Conservation (phyloP, 1,140 invertebrate species). For the Chrysopa pallens region DNA sequence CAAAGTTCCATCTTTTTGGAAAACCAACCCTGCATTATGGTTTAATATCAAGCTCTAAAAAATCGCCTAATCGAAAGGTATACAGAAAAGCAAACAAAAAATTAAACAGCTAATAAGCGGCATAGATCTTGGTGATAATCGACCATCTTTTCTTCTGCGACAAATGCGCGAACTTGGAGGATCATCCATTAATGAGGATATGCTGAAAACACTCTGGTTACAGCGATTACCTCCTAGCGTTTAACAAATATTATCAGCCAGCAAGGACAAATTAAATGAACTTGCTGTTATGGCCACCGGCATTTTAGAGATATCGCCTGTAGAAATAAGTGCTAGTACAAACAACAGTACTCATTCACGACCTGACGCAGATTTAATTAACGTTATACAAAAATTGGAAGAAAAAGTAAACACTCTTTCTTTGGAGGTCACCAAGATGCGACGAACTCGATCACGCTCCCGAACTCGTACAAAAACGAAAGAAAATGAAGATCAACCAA, state of each 20-base stretch:
- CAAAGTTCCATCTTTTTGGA: conserved; percentile 1
- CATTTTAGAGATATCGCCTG: background rate
- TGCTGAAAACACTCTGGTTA: conserved; percentile 1
- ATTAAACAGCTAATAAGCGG: background rate
- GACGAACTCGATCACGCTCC: background rate
- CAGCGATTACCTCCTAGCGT: conserved; percentile 1
- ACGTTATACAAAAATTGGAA: background rate
- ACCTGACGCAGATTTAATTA: background rate
- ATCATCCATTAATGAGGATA: background rate
- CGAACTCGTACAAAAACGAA: background rate
- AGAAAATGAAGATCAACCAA: background rate
- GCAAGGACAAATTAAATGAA: conserved; percentile 1
- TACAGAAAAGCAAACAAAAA: background rate
- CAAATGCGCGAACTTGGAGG: background rate
- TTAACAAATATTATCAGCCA: conserved; percentile 1
- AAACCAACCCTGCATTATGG: conserved; percentile 6
- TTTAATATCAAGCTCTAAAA: conserved; percentile 13
- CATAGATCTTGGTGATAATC: background rate
- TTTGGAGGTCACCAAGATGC: background rate
- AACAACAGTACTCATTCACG: background rate
- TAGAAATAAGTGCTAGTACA: background rate
- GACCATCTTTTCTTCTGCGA: background rate
- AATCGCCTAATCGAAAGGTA: conserved; percentile 8
- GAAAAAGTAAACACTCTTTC: background rate
- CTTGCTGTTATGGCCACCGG: conserved; percentile 6